A percentile compares a stretch with the other conserved stretches of the same genome.
Evolutionary conservation across 1,140 invertebrate species (phyloP).

Genomic region (Bombus pyrosoma): DNA sequence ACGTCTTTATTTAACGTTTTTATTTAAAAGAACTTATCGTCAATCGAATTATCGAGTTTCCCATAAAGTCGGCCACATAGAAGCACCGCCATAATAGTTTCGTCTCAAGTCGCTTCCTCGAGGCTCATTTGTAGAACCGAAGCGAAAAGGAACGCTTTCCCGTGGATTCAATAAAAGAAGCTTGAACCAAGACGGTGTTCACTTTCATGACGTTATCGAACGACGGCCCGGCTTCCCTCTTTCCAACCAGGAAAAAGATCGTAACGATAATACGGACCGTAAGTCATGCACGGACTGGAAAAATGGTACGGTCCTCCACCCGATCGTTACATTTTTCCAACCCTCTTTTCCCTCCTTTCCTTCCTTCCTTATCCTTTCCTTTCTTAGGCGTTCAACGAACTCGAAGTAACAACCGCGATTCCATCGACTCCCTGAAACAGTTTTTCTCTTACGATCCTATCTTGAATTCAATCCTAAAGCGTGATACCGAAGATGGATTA

Average conservation of each 20-base stretch:
- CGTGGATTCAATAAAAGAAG: constrained; percentile 68
- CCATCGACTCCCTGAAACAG: not conserved
- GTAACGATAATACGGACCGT: constrained; percentile 58
- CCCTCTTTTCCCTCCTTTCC: not conserved
- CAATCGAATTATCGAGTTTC: constrained; percentile 36
- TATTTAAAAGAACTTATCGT: constrained; percentile 29
- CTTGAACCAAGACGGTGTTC: constrained; percentile 46
- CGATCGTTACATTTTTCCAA: constrained; percentile 29
- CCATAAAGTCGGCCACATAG: constrained; percentile 25
- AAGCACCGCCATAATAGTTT: constrained; percentile 40
- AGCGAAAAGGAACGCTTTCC: constrained; percentile 56
- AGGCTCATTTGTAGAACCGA: constrained; percentile 57
- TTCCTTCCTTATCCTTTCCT: not conserved
- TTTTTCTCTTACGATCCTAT: not conserved
- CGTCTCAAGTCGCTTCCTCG: constrained; percentile 41
- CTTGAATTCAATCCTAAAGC: not conserved
- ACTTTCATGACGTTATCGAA: constrained; percentile 67
- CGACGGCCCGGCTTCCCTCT: constrained; percentile 4
- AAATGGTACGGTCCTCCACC: constrained; percentile 29
- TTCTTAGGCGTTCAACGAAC: constrained; percentile 38
- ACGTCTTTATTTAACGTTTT: not conserved
- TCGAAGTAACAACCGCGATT: constrained; percentile 38
- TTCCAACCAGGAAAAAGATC: constrained; percentile 45
- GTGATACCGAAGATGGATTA: constrained; percentile 2
- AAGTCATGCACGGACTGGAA: constrained; percentile 55